Percentiles rank a stretch among this genome's conserved stretches.
These are phyloP conservation scores for Drosophila paranaensis DNA, from an alignment of 2,888 invertebrate genomes.

Conservation along the genomic window DNA sequence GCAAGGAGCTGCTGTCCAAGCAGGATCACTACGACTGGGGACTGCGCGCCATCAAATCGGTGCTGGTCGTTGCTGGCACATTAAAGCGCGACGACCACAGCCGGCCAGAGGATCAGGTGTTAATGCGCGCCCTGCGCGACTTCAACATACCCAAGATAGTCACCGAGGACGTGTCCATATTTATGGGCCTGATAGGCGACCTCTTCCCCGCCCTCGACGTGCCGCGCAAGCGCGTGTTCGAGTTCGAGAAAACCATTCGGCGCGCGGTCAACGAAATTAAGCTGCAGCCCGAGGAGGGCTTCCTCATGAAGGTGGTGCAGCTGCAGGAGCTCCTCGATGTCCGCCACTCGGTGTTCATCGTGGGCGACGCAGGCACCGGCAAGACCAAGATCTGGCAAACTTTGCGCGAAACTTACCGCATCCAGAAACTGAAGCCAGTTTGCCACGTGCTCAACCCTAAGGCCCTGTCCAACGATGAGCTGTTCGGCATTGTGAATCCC, in stretches of 20 bases:
- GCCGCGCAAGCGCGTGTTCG: slow-evolving; percentile 93
- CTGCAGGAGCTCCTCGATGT: slow-evolving; percentile 97
- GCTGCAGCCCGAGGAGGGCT: slow-evolving; percentile 96
- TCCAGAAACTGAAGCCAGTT: slow-evolving; percentile 89
- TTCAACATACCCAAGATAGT: slow-evolving; percentile 98
- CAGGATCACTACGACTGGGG: slow-evolving; percentile 99
- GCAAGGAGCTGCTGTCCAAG: slow-evolving; percentile 95
- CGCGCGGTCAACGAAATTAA: slow-evolving; percentile 93
- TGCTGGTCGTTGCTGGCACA: slow-evolving; percentile 97
- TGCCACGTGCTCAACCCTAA: slow-evolving; percentile 97
- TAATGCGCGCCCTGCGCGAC: slow-evolving; percentile 97
- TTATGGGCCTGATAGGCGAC: slow-evolving; percentile 97
- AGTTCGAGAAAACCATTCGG: slow-evolving; percentile 93
- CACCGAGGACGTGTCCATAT: slow-evolving; percentile 95
- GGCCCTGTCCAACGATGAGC: slow-evolving; percentile 96
- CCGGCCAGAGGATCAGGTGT: slow-evolving; percentile 95
- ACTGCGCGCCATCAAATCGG: slow-evolving; percentile 97
- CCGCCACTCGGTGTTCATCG: slow-evolving; percentile 96
- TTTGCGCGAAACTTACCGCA: slow-evolving; percentile 90
- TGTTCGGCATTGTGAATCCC: slow-evolving; percentile 97
- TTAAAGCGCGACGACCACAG: slow-evolving; percentile 92
- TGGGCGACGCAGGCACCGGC: slow-evolving; percentile 95
- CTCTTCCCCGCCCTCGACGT: slow-evolving; percentile 97
- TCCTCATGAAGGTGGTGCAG: slow-evolving; percentile 95
- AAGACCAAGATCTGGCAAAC: slow-evolving; percentile 98